Percentiles rank a stretch among this genome's conserved stretches.
Conservation (phyloP, 2,797 vertebrate species). For the Enteromius paludinosus region DNA sequence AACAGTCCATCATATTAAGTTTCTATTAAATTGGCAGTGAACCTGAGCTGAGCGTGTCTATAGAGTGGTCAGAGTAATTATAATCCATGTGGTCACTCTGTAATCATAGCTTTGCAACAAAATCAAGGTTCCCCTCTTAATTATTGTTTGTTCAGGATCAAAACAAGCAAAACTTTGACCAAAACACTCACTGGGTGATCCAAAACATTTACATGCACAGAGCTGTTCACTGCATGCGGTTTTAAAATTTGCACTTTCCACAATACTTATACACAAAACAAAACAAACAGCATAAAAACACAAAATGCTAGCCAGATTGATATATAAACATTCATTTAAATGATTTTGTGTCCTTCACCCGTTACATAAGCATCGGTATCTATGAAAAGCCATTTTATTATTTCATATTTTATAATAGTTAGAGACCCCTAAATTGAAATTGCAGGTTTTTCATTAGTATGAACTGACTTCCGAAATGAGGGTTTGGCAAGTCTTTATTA, state of each 20-base stretch:
- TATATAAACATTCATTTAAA: neutral
- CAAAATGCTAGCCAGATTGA: neutral
- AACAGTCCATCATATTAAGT: neutral
- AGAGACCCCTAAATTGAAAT: neutral
- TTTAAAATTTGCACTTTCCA: neutral
- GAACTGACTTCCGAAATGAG: neutral
- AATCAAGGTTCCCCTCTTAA: constrained; percentile 2
- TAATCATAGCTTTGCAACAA: neutral
- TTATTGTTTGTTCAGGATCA: neutral
- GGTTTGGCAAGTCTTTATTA: neutral
- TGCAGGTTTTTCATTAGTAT: neutral
- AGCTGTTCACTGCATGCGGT: neutral
- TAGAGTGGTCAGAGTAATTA: neutral
- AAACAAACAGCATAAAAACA: neutral
- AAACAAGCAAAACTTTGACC: neutral
- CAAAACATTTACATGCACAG: neutral
- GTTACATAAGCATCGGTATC: neutral
- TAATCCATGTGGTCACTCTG: neutral
- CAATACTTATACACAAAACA: neutral
- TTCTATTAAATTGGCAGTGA: neutral
- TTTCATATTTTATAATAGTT: neutral
- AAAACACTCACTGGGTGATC: too few relatives aligned
- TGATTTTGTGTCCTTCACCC: neutral
- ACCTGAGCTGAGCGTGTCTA: neutral
- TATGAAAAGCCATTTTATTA: neutral